Evolutionary conservation across 2,888 invertebrate species (phyloP), one percentile per base, ranked within the genome.

Genomic region (Polyommatus iphigenia): DNA sequence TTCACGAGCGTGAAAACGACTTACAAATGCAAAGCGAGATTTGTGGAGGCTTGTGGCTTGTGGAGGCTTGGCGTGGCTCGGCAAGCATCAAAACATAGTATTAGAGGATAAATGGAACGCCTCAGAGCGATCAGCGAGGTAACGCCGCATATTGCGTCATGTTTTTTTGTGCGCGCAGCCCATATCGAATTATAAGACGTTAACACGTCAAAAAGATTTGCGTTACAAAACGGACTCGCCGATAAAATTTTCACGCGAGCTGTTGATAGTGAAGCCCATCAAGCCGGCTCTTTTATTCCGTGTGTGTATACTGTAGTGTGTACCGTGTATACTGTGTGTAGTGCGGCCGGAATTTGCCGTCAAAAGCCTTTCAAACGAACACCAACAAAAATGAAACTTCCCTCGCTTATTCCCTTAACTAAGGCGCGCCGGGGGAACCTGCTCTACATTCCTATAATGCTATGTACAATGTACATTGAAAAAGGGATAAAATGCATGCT

Each of bases 311-410:
- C 15, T 50, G 50, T 50, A 50, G 50, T 50, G 50, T 41, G 41
- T 41, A 41, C 62, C 20, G 62, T 62, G 59, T 62, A 24, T 62
- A 24, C 62, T 24, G 59, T 20, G 62, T 67, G 67, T 5, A 67
- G 67, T 29, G 67, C 67, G 67, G 67, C 67, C 67, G 67, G 29
- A 29, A 32, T 29, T 32, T 15, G 13, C 15, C 29, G 20, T 67
- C 67, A 67, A 67, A 67, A 18, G 67, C 67, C 67, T 67, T 67
- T 67, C 67, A 67, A 67, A 67, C 67, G 67, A 67, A 67, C 67
- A 67, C 67, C 67, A 67, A 67, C 67, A 67, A 67, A 67, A 67
- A 67, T 67, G 29, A 29, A 67, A 67, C 67, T 67, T 32, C 67
- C 32, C 67, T 67, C 67, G 29, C 18, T 67, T 67, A 67, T 67